These are phyloP conservation scores for Archivesica marissinica DNA, from an alignment of 1,140 invertebrate species.

Conservation along the genomic window DNA sequence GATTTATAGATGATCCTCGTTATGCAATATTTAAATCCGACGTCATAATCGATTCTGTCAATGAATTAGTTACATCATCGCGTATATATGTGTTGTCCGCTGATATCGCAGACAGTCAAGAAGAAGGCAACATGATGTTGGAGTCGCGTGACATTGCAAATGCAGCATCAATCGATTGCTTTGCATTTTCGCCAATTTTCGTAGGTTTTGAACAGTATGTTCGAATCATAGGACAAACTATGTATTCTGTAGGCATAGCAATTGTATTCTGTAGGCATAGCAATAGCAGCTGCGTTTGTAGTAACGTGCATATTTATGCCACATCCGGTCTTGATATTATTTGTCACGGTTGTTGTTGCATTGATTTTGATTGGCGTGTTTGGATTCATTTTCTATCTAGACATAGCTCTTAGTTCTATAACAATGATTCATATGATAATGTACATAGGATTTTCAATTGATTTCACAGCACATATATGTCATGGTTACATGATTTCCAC, in stretches of 20 bases:
- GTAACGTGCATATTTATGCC: constrained; percentile 98
- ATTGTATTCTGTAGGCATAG: constrained; percentile 95
- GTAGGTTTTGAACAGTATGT: constrained; percentile 90
- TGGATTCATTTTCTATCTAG: constrained; percentile 98
- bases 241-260: constrained; percentile 95
- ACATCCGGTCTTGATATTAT: constrained; percentile 95
- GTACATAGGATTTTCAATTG: constrained; percentile 99
- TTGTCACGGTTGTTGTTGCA: constrained; percentile 97
- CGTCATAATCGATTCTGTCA: constrained; percentile 91
- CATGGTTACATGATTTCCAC: constrained; percentile 97
- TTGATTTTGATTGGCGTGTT: constrained; percentile 98
- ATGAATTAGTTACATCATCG: constrained; percentile 90
- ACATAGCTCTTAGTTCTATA: constrained; percentile 97
- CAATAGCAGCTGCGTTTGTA: constrained; percentile 96
- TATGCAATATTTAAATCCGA: constrained; percentile 88
- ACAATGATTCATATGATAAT: constrained; percentile 99
- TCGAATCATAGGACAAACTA: too few relatives aligned
- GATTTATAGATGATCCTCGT: constrained; percentile 85
- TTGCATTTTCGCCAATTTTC: constrained; percentile 71
- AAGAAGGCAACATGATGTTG: constrained; percentile 70
- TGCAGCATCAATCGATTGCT: constrained; percentile 53
- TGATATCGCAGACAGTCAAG: constrained; percentile 59
- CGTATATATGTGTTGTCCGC: constrained; percentile 68
- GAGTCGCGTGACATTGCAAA: constrained; percentile 65
- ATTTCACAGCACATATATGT: constrained; percentile 98